Evolutionary conservation across 92 coral and sea anemone genomes (phyloP), one percentile per base, ranked within the genome.

Genomic region (Palythoa caribaeorum): DNA sequence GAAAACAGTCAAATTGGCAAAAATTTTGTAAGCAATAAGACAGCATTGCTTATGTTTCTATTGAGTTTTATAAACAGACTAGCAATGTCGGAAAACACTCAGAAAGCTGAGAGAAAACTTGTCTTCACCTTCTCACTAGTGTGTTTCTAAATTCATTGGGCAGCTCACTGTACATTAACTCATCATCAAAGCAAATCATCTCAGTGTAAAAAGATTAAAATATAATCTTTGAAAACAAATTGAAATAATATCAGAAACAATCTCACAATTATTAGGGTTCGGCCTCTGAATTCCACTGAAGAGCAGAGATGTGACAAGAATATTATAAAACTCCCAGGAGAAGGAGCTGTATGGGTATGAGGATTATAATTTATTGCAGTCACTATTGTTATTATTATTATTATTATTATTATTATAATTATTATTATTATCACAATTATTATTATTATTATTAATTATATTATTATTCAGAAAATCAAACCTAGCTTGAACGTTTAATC

Each of bases 331-430:
- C 92, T 94, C 8, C 97, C 99, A 73, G 98, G 92, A 28, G 94
- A 94, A 90, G 98, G 98, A 51, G 96, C 98, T 20, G 88, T 96
- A 3, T 96, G 98, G 98, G 98, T 96, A 14, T 76, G 90, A 88
- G 4, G 19, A 11, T 38, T 80, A 9, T 73, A 28, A 28, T 28
- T 28, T 28, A 28, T 28, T 28, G 28, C 28, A 0, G 28, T 28
- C 28, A 28, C 28, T 28, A 36, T 50, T 1, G 38, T 83, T 16
- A 0, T 73, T 2, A 39, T 28, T 14, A 37, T 53, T 28, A 0
- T 16, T 2, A 38, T 80, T 38, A 9, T 28, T 28, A 28, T 28
- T 28, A 28, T 28, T 0, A 28, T 0, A 28, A 28, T 28, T 62
- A 3, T 62, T 17, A 2, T 28, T 28, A 28, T 28, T 28, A 28